Percentiles rank a stretch among this genome's conserved stretches.
phyloP scores from a whole-genome alignment of 2,113 vertebrate species.

The Mixornis gularis region DNA sequence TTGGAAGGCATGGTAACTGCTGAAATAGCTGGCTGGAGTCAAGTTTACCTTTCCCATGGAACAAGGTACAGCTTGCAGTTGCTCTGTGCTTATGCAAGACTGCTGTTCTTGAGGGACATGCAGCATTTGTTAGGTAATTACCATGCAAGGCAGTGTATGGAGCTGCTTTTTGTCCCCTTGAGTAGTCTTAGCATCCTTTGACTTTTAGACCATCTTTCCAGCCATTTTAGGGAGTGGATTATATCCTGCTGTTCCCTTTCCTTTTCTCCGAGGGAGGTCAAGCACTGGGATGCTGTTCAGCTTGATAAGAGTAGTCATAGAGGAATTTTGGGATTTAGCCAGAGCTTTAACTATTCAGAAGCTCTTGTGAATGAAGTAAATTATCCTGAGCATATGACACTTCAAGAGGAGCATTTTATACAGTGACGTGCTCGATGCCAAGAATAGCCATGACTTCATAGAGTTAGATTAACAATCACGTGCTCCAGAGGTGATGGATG shows the following conservation, averaged over 20 bases:
- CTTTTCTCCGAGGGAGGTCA: background rate
- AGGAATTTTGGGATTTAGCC: background rate
- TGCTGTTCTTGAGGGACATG: background rate
- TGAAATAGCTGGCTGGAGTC: background rate
- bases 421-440: background rate
- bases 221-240: background rate
- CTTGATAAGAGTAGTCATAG: background rate
- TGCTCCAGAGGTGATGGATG: background rate
- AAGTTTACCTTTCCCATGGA: background rate
- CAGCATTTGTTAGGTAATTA: background rate
- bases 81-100: background rate
- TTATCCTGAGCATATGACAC: background rate
- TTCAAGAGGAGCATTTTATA: conserved; percentile 20
- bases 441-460: background rate
- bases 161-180: background rate
- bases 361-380: conserved; percentile 4
- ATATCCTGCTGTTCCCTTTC: background rate
- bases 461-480: background rate
- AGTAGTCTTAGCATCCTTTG: background rate
- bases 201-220: background rate
- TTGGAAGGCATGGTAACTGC: conserved; percentile 3
- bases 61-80: background rate
- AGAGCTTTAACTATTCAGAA: conserved; percentile 38
- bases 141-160: background rate
- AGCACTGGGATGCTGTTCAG: background rate